A percentile compares a stretch with the other conserved stretches of the same genome.
Conservation (phyloP, 2,797 vertebrate species). For the Trichosurus vulpecula region DNA sequence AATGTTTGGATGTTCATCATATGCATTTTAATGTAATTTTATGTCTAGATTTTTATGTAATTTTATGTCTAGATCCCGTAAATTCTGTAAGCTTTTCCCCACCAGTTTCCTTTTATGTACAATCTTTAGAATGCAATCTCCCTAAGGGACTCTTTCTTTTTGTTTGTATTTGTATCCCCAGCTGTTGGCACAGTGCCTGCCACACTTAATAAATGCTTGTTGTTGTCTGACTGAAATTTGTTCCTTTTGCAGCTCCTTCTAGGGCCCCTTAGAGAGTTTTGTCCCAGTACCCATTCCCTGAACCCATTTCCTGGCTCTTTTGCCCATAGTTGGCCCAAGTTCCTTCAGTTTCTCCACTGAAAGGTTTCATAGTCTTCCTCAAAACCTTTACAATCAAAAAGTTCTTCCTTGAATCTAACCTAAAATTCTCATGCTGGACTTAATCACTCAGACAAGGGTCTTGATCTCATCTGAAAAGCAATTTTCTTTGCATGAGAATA, state of each 20-base stretch:
- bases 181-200: background rate
- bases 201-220: conserved; percentile 15
- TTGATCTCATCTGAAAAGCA: conserved; percentile 5
- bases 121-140: background rate
- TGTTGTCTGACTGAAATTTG: background rate
- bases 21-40: background rate
- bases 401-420: background rate
- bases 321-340: background rate
- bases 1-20: background rate
- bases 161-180: conserved; percentile 22
- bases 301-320: background rate
- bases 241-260: background rate
- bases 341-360: background rate
- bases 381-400: background rate
- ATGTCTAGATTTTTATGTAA: background rate
- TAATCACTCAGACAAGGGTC: background rate
- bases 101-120: background rate
- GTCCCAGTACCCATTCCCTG: too few species aligned
- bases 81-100: background rate
- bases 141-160: background rate
- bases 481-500: conserved; percentile 20
- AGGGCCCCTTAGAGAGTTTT: background rate
- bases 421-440: background rate
- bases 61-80: background rate
- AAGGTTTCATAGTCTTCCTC: conserved; percentile 8